Conservation (phyloP, 1,140 invertebrate species). For the Trichonephila inaurata region DNA sequence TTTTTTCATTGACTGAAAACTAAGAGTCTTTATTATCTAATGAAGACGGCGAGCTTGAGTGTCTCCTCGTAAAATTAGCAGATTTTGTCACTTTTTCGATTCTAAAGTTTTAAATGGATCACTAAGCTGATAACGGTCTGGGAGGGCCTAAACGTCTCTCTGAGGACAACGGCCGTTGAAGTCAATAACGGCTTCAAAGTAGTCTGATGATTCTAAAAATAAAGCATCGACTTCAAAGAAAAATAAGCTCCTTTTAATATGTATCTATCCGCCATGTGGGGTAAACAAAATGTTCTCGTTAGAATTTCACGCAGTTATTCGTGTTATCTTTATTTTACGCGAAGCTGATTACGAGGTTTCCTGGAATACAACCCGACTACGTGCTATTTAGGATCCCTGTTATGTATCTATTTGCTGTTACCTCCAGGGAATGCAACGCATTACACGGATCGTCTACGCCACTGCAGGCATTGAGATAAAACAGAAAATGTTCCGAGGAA, state of each 20-base stretch:
- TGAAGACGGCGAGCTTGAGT: neutral
- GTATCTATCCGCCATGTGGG: neutral
- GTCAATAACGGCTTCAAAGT: slow-evolving; percentile 13
- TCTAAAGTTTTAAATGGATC: slow-evolving; percentile 19
- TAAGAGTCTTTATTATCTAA: neutral
- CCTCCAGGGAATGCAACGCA: neutral
- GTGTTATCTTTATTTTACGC: slow-evolving; percentile 53
- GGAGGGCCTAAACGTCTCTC: neutral
- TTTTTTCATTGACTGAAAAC: neutral
- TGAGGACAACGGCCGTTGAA: neutral
- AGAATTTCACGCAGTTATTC: neutral
- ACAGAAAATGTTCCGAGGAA: slow-evolving; percentile 12
- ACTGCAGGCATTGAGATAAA: slow-evolving; percentile 49
- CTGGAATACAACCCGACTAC: neutral
- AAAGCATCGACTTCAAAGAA: neutral
- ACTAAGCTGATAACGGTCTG: neutral
- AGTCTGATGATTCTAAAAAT: neutral
- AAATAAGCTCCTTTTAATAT: slow-evolving; percentile 9
- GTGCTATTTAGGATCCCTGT: slow-evolving; percentile 33
- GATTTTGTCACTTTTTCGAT: neutral
- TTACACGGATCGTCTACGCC: slow-evolving; percentile 51
- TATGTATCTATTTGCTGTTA: slow-evolving; percentile 60
- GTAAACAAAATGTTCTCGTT: slow-evolving; percentile 41
- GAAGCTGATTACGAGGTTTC: slow-evolving; percentile 33
- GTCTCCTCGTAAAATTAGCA: neutral